A percentile compares a stretch with the other conserved stretches of the same genome.
These are phyloP conservation scores for Cataglyphis altisquamis DNA, from an alignment of 2,888 invertebrate species.

Conservation along the genomic window DNA sequence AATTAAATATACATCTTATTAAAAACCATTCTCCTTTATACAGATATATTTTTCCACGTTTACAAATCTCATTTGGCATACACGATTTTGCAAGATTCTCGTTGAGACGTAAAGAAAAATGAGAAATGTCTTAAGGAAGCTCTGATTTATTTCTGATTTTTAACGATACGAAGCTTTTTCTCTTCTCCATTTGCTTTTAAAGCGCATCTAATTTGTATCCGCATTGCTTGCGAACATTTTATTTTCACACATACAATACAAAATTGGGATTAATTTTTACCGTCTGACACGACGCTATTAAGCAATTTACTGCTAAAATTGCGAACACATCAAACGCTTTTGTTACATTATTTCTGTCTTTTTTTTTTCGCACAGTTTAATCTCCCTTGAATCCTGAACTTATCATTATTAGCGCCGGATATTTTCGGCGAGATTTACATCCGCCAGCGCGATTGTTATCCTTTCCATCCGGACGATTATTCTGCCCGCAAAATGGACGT, in stretches of 20 bases:
- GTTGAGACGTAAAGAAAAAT: neutral
- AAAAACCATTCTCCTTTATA: neutral
- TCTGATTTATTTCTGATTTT: neutral
- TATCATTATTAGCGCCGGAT: constrained; percentile 7
- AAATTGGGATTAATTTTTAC: constrained; percentile 20
- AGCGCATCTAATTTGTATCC: neutral
- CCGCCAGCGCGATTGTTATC: constrained; percentile 2
- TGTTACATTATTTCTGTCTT: constrained; percentile 5
- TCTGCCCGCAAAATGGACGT: constrained; percentile 21
- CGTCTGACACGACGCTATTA: neutral
- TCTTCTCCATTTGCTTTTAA: neutral
- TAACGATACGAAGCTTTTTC: neutral
- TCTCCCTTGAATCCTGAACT: constrained; percentile 5
- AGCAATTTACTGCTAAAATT: constrained; percentile 10
- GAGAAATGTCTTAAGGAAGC: neutral
- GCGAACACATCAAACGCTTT: neutral
- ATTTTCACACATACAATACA: neutral
- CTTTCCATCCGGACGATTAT: constrained; percentile 9
- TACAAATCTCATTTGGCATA: neutral
- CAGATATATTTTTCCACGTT: neutral
- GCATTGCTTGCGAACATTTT: neutral
- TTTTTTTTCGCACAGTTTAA: constrained; percentile 20
- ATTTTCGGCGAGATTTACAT: constrained; percentile 10
- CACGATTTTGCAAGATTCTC: neutral
- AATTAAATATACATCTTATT: neutral